phyloP scores from a whole-genome alignment of 1,140 invertebrate species.

The Pogonus chalceus region DNA sequence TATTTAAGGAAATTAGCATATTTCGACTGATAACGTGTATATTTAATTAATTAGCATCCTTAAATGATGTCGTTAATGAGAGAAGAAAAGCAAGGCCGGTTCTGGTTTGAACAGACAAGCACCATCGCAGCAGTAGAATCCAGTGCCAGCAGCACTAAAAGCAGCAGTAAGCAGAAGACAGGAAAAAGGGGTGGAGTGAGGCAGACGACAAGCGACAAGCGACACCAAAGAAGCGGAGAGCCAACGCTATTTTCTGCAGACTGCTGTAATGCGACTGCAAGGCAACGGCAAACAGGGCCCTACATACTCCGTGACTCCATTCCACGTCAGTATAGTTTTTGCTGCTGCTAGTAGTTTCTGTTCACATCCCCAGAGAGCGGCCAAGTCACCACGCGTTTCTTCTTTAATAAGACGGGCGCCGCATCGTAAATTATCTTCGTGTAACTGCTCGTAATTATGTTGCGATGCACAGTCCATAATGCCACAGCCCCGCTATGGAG shows the following conservation, averaged over 20 bases:
- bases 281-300: neutral
- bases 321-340: neutral
- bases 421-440: neutral
- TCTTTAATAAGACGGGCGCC: neutral
- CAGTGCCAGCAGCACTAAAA: too few relatives aligned
- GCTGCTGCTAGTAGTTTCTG: neutral
- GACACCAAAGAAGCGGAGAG: neutral
- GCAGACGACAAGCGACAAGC: neutral
- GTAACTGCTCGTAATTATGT: neutral
- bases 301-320: neutral
- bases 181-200: neutral
- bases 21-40: neutral
- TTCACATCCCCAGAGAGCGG: neutral
- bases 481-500: neutral
- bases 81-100: neutral
- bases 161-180: neutral
- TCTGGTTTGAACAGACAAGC: neutral
- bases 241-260: neutral
- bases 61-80: neutral
- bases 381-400: neutral
- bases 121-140: too few relatives aligned
- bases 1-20: neutral
- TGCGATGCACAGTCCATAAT: neutral
- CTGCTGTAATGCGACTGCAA: neutral
- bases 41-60: neutral